phyloP scores from a whole-genome alignment of 2,888 invertebrate species.

The Melanargia galathea region DNA sequence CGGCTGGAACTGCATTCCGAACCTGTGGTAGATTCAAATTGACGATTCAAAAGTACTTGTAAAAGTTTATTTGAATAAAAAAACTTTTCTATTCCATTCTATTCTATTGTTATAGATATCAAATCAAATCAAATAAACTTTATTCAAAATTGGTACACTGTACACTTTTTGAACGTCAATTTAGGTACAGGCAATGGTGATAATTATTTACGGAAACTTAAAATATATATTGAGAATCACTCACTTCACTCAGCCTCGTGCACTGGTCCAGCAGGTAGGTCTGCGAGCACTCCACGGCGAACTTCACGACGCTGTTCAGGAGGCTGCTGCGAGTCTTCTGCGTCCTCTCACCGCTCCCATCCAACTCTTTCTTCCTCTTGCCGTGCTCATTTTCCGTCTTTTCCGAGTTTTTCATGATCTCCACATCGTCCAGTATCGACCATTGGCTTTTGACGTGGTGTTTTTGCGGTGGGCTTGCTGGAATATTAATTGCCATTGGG shows the following conservation, averaged over 20 bases:
- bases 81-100: too few relatives aligned
- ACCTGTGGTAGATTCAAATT: too few relatives aligned
- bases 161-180: too few relatives aligned
- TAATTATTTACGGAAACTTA: too few relatives aligned
- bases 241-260: constrained; percentile 78
- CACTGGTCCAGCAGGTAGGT: constrained; percentile 77
- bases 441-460: constrained; percentile 67
- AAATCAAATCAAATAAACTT: too few relatives aligned
- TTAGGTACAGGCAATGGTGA: too few relatives aligned
- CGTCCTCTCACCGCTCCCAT: constrained; percentile 49
- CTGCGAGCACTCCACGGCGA: constrained; percentile 72
- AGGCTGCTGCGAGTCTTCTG: constrained; percentile 63
- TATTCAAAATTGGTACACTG: too few relatives aligned
- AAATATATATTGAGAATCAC: too few relatives aligned
- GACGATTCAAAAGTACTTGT: too few relatives aligned
- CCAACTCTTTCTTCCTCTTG: constrained; percentile 40
- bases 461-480: constrained; percentile 61
- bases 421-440: constrained; percentile 59
- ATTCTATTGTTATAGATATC: too few relatives aligned
- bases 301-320: constrained; percentile 67
- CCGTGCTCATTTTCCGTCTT: constrained; percentile 37
- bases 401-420: constrained; percentile 48
- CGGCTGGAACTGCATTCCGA: too few relatives aligned
- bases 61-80: too few relatives aligned
- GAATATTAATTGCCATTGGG: constrained; percentile 34